Evolutionary conservation across 92 coral and sea anemone genomes (phyloP), one percentile per base, ranked within the genome.

Genomic region (Nematostella vectensis): DNA sequence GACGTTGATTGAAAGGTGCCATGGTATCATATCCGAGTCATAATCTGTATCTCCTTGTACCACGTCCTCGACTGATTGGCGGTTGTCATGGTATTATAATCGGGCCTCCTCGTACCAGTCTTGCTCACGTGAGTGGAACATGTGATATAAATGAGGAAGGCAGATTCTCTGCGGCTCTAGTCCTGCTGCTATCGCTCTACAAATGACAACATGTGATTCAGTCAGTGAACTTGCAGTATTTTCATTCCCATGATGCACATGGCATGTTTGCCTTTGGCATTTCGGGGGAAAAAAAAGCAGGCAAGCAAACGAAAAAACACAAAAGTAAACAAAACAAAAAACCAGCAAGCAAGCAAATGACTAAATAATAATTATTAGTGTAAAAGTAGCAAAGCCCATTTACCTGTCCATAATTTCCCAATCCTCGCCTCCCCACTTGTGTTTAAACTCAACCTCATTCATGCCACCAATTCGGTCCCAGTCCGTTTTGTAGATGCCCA

Each of bases 371-470:
- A n/a, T n/a, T n/a, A n/a, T n/a, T n/a, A n/a, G n/a, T n/a, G n/a
- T n/a, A n/a, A n/a, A n/a, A n/a, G n/a, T n/a, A n/a, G n/a, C n/a
- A n/a, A n/a, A n/a, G n/a, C n/a, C n/a, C n/a, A n/a, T n/a, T 62
- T 56, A 79, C 87, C 87, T 79, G 50, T 79, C 87, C 50, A 73
- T 50, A 49, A 79, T 51, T 29, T 79, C 87, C 67, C 74, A 70
- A 68, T 79, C 87, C 55, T 79, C 87, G 22, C 87, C 87, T 38
- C 87, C 87, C 87, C 87, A 79, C 54, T 77, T 68, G 25, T 76
- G 71, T 51, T 72, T 61, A 52, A 72, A 79, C 18, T 68, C 55
- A 9, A 33, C 63, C 27, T 62, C 81, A 63, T 79, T 73, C 81
- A 79, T 55, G 36, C 87, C 87, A 29, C 63, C 81, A 29, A 79